Conservation (phyloP, 2,113 vertebrate species). For the Sylvicapra grimmia region DNA sequence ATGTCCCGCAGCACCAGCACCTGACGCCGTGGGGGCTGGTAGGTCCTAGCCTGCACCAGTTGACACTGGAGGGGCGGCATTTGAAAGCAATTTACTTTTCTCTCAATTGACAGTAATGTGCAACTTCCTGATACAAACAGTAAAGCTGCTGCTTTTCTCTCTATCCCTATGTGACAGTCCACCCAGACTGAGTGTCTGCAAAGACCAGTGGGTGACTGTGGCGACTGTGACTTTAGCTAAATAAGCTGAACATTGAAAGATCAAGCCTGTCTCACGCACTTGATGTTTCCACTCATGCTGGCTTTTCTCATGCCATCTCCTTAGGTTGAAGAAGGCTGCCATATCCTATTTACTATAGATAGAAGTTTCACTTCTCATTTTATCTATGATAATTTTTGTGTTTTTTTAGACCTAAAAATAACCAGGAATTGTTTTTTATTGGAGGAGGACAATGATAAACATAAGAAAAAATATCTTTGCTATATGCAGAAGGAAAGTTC, state of each 20-base stretch:
- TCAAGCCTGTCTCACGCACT: fast-evolving
- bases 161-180: neutral
- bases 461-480: neutral
- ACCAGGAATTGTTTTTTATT: neutral
- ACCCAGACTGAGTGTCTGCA: neutral
- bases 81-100: neutral
- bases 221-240: neutral
- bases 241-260: neutral
- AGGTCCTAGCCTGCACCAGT: neutral
- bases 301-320: neutral
- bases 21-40: neutral
- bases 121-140: neutral
- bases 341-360: neutral
- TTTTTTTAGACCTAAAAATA: neutral
- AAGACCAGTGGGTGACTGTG: neutral
- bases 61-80: neutral
- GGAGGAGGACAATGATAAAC: neutral
- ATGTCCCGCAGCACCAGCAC: neutral
- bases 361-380: neutral
- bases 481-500: neutral
- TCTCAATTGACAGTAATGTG: neutral
- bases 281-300: neutral
- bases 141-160: neutral
- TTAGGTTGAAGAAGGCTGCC: neutral
- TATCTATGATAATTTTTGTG: neutral